A percentile compares a stretch with the other conserved stretches of the same genome.
Conservation (phyloP, 2,888 invertebrate species). For the Patella ulyssiponensis region DNA sequence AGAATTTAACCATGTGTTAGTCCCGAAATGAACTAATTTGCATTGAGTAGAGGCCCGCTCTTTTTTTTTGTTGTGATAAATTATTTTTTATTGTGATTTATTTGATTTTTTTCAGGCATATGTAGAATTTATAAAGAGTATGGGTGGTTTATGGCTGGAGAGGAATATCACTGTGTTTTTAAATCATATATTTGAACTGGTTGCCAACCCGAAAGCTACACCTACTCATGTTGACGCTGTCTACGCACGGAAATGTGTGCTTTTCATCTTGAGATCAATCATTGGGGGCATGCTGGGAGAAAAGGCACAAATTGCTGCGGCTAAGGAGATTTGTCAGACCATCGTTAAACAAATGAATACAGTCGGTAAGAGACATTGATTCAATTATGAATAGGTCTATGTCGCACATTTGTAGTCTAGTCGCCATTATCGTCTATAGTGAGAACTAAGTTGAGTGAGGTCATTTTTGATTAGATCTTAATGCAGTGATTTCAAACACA, state of each 20-base stretch:
- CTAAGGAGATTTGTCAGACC: slow-evolving; percentile 92
- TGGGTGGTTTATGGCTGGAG: slow-evolving; percentile 96
- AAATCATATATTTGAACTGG: slow-evolving; percentile 91
- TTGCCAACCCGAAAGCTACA: slow-evolving; percentile 93
- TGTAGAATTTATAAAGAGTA: slow-evolving; percentile 92
- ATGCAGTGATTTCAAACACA: no score
- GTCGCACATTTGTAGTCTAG: no score
- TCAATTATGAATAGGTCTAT: no score
- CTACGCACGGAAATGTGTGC: slow-evolving; percentile 96
- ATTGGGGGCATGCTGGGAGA: slow-evolving; percentile 96
- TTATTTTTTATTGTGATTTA: not conserved
- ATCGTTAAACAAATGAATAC: slow-evolving; percentile 93
- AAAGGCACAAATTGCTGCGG: slow-evolving; percentile 92
- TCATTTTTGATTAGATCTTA: no score
- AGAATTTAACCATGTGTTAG: no score
- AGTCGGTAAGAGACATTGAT: slow-evolving; percentile 53
- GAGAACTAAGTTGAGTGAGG: no score
- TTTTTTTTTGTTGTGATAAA: not conserved
- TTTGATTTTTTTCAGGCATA: slow-evolving; percentile 81
- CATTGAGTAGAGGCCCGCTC: not conserved
- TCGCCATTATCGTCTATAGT: no score
- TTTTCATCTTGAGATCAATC: slow-evolving; percentile 91
- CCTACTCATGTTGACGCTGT: slow-evolving; percentile 98
- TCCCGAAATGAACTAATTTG: no score
- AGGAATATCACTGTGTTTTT: slow-evolving; percentile 88